Evolutionary conservation across 1,140 invertebrate species (phyloP).

Genomic region (Cyclargus thomasi): DNA sequence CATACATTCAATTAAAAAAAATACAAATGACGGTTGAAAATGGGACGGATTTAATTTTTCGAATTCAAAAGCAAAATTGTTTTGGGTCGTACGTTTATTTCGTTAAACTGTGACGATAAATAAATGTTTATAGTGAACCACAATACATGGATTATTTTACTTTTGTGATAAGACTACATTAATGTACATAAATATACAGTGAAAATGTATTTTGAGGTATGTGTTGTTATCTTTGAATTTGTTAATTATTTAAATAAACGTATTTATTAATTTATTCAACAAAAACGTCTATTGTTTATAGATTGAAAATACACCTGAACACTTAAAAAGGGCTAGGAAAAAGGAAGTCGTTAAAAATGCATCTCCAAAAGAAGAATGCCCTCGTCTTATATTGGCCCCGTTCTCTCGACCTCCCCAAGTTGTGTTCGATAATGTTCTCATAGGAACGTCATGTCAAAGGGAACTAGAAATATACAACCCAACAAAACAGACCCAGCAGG

Average conservation of each 20-base stretch:
- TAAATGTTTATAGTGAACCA: not conserved
- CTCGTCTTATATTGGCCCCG: constrained; percentile 75
- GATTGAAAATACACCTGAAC: constrained; percentile 70
- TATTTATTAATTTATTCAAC: not conserved
- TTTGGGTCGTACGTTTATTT: not conserved
- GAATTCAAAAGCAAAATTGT: not conserved
- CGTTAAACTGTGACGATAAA: not conserved
- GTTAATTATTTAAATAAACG: not conserved
- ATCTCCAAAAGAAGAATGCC: constrained; percentile 53
- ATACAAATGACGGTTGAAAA: not conserved
- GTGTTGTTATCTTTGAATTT: not conserved
- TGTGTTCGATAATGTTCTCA: constrained; percentile 78
- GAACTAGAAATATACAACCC: constrained; percentile 77
- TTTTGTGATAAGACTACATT: not conserved
- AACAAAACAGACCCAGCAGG: constrained; percentile 73
- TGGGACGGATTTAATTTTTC: not conserved
- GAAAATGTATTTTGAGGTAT: constrained; percentile 36
- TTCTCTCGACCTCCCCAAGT: constrained; percentile 79
- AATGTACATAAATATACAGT: not conserved
- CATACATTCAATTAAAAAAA: not conserved
- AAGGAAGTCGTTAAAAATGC: constrained; percentile 33
- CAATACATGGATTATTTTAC: not conserved
- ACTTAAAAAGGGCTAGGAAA: constrained; percentile 44
- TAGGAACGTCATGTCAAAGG: constrained; percentile 72
- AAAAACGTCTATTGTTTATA: constrained; percentile 33